Evolutionary conservation across 2,888 invertebrate species (phyloP).

Genomic region (Yponomeuta evonymella): DNA sequence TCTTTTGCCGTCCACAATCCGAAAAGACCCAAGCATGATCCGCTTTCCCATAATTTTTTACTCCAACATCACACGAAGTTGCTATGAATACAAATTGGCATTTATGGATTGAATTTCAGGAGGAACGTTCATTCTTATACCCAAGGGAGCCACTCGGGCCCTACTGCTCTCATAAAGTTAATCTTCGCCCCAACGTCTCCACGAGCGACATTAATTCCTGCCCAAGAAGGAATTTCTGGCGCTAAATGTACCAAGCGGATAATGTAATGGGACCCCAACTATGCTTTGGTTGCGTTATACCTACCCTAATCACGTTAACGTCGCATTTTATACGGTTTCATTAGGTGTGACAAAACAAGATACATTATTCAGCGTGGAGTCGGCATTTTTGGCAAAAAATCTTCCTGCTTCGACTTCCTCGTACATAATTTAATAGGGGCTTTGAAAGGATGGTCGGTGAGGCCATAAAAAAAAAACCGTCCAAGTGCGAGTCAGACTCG

Average conservation of each 20-base stretch:
- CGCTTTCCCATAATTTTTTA: neutral
- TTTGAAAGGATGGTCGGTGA: too few species aligned
- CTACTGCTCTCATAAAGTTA: neutral
- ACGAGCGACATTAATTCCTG: neutral
- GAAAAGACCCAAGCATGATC: neutral
- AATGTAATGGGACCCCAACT: slow-evolving; percentile 1
- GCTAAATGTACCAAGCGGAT: neutral
- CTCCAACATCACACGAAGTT: neutral
- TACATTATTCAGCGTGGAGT: neutral
- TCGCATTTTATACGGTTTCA: neutral
- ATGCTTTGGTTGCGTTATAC: neutral
- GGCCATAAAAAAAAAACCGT: too few species aligned
- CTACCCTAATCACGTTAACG: neutral
- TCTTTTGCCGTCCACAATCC: neutral
- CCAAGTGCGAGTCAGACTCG: too few species aligned
- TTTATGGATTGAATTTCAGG: slow-evolving; percentile 3
- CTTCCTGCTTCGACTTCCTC: too few species aligned
- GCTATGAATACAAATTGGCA: neutral
- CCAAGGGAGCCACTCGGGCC: slow-evolving; percentile 5
- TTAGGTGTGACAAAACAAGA: neutral
- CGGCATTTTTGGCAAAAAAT: too few species aligned
- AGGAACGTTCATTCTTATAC: neutral
- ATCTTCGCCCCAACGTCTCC: neutral
- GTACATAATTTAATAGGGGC: too few species aligned
- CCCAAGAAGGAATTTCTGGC: neutral